Base-by-base conservation (phyloP, 2,113 vertebrate species). In the Neopipo cinnamomea region DNA sequence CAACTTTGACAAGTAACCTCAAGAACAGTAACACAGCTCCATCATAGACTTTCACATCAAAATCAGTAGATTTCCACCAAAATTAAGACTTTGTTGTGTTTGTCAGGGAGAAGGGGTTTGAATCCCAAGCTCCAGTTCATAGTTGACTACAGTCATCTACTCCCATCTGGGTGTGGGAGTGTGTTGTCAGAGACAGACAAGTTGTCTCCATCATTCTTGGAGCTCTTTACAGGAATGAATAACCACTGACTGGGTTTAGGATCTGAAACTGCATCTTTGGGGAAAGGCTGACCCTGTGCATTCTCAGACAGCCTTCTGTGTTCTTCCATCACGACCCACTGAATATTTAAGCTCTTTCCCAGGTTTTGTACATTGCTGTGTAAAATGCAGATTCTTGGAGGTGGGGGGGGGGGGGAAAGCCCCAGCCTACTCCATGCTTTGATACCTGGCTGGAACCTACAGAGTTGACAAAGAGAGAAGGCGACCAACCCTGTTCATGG, bases 401-500 rank as follows among this genome's bases (percentile, higher is more conserved):
- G 31, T 9, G 18, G 14, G 18, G 10, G 31, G 11, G 18, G 14
- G 18, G 10, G 12, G 35, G 2, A 2, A 19, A 24, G 14, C 12
- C 25, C 24, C 62, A 27, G 53, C 77, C 94, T 65, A 9, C 42
- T 74, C 52, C 21, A 0, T 46, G 31, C 87, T 95, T 76, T 89
- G 89, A 81, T 93, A 95, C 94, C 94, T 94, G 94, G 49, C 49
- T 82, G 89, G 89, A 95, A 89, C 87, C 85, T 92, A 41, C 77
- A 31, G 86, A 87, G 89, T 4, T 95, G 94, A 91, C 83, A 89
- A 91, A 87, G 88, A 68, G 82, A 74, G 80, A 84, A 81, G 86
- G 52, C 68, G 4, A 95, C 94, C 95, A 81, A 78, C 52, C 65
- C 9, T 4, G 37, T 37, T 95, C 87, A 96, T 96, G 91, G 95